phyloP scores from a whole-genome alignment of 2,888 invertebrate species.

The Cephus pygmeus region DNA sequence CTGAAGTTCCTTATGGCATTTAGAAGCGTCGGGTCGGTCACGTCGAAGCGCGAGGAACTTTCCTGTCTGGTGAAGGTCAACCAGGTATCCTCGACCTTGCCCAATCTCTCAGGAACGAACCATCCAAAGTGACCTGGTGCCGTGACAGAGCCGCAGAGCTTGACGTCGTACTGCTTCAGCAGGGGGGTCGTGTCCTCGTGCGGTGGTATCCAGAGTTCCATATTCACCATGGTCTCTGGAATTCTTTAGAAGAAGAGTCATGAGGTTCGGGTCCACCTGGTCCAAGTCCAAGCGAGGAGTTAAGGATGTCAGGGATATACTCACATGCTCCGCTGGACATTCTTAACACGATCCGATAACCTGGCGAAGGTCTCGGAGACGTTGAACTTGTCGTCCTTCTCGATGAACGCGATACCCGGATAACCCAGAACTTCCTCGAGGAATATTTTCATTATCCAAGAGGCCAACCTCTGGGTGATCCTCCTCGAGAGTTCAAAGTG shows the following conservation, averaged over 20 bases:
- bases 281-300: conserved; percentile 1
- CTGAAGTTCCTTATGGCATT: conserved; percentile 54
- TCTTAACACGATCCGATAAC: conserved; percentile 44
- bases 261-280: conserved; percentile 8
- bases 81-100: conserved; percentile 69
- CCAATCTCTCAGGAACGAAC: conserved; percentile 70
- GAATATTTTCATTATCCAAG: conserved; percentile 72
- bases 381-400: conserved; percentile 66
- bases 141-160: conserved; percentile 69
- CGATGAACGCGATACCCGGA: conserved; percentile 61
- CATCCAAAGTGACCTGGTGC: conserved; percentile 74
- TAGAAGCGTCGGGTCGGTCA: conserved; percentile 56
- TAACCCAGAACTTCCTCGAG: conserved; percentile 69
- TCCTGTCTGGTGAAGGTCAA: conserved; percentile 67
- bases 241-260: conserved; percentile 50
- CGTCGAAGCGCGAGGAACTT: conserved; percentile 67
- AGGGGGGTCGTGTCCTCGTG: conserved; percentile 69
- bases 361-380: conserved; percentile 57
- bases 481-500: conserved; percentile 70
- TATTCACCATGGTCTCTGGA: conserved; percentile 71
- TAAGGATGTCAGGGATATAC: background rate
- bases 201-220: conserved; percentile 78
- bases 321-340: background rate
- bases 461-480: conserved; percentile 70
- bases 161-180: conserved; percentile 60